Base-by-base conservation (phyloP, 2,888 invertebrate species). In the Priocnemis perturbator region DNA sequence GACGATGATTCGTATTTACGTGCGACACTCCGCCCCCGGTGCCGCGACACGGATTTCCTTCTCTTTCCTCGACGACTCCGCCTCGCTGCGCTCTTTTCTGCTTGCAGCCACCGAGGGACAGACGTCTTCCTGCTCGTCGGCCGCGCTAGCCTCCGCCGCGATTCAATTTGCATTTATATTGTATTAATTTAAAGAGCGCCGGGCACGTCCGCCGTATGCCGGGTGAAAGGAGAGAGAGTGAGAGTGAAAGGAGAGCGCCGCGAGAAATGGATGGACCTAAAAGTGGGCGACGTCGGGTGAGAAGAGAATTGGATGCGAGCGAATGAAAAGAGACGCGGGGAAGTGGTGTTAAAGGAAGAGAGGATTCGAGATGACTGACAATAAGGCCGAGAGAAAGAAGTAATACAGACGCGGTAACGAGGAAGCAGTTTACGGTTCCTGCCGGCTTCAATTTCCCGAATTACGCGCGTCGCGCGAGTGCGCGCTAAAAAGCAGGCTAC, bases 121-220 rank as follows among this genome's bases (percentile, higher is more conserved):
- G 61, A 50, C 21, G 60, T 55, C 64, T 74, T 76, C 66, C 74
- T 74, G 73, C 74, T 75, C 74, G 74, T 78, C 77, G 74, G 72
- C n/a, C n/a, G 61, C 60, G 71, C 61, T 60, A 73, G 69, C 59
- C 26, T 55, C 17, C 64, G n/a, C 55, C 61, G 69, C 68, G 62
- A 75, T 82, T 83, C 77, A 80, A 85, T 85, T 85, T 83, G 81
- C 85, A 85, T 85, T 83, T 84, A 85, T 85, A 85, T 85, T 83
- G 81, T 83, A 83, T 83, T 85, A 85, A 85, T 85, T 83, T 78
- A 78, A 79, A 75, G 75, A 69, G 75, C 68, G 57, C 23, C 17
- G 50, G n/a, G 44, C 57, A 65, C 52, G 56, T 44, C 19, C 1
- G 37, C 11, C 37, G 7, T 9, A 37, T 37, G 37, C 37, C 37